Evolutionary conservation across 2,888 invertebrate species (phyloP).

Genomic region (Diachrysia chrysitis): DNA sequence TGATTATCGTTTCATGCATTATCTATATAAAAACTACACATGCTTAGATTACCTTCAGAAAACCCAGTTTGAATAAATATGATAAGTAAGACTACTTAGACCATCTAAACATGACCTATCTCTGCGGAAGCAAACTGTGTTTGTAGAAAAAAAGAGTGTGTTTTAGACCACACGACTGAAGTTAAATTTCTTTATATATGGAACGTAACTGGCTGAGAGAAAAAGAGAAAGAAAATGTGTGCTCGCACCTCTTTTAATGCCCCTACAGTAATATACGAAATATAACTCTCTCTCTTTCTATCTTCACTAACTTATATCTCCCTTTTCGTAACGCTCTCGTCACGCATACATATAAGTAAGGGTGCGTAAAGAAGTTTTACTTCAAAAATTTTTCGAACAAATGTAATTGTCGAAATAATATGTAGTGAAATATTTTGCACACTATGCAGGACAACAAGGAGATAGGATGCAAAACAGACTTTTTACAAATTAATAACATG

Average conservation of each 20-base stretch:
- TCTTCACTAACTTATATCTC: no score
- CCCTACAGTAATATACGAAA: no score
- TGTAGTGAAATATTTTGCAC: constrained; percentile 8
- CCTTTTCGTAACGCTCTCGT: constrained; percentile 4
- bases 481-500: no score
- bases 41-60: constrained; percentile 9
- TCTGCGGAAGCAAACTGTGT: constrained; percentile 15
- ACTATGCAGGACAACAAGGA: constrained; percentile 4
- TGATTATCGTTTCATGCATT: constrained; percentile 11
- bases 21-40: constrained; percentile 9
- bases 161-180: no score
- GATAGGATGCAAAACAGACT: constrained; percentile 6
- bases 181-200: no score
- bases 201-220: no score
- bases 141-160: not conserved
- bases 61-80: not conserved
- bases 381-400: no score
- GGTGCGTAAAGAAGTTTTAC: no score
- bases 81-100: constrained; percentile 1
- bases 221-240: no score
- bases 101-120: constrained; percentile 14
- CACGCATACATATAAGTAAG: no score
- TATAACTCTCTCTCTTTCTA: no score
- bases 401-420: constrained; percentile 5
- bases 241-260: no score